Evolutionary conservation across 2,888 invertebrate species (phyloP).

Genomic region (Scaeva pyrastri): DNA sequence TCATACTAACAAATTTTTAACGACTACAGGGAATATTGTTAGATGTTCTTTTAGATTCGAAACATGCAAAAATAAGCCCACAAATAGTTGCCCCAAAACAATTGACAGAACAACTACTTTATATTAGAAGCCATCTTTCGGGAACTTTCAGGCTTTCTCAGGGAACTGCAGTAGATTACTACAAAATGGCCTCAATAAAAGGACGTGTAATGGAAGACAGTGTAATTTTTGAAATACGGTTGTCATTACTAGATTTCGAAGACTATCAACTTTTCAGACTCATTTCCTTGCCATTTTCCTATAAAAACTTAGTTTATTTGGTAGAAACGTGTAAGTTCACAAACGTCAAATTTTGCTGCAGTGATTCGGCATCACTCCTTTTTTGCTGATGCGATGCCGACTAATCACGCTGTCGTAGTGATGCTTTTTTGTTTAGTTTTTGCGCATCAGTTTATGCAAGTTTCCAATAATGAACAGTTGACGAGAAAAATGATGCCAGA

Average conservation of each 20-base stretch:
- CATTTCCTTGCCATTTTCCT: neutral
- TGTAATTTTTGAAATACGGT: neutral
- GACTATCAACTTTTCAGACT: neutral
- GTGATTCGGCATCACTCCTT: too few species aligned
- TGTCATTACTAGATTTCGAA: neutral
- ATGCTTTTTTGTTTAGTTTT: too few species aligned
- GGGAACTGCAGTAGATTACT: neutral
- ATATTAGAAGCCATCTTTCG: neutral
- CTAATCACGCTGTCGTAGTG: too few species aligned
- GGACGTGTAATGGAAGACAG: neutral
- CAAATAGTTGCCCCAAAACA: neutral
- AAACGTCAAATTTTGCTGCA: too few species aligned
- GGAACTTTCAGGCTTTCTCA: neutral
- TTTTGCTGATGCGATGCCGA: too few species aligned
- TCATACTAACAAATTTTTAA: neutral
- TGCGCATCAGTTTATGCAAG: too few species aligned
- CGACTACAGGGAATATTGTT: neutral
- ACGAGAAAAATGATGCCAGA: too few species aligned
- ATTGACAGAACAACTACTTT: neutral
- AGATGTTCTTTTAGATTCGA: constrained; percentile 4
- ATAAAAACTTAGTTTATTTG: neutral
- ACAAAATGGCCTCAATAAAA: neutral
- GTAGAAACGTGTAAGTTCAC: neutral
- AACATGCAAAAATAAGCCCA: constrained; percentile 1
- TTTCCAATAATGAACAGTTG: too few species aligned